Evolutionary conservation across 2,888 invertebrate species (phyloP).

Genomic region (Neuroscelio doddi): DNA sequence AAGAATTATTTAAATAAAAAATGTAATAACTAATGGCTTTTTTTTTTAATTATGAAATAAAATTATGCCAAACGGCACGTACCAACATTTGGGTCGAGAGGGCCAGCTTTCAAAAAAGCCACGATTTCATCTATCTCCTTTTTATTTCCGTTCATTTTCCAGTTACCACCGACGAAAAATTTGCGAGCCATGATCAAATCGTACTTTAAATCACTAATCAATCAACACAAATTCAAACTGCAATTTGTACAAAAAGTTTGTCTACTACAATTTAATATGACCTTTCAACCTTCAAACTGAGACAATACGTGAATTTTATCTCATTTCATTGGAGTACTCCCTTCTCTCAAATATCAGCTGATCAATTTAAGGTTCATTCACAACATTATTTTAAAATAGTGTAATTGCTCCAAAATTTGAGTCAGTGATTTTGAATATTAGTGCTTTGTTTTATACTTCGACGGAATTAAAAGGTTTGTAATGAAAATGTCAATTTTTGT

Average conservation of each 20-base stretch:
- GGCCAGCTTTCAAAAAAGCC: constrained; percentile 82
- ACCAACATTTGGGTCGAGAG: constrained; percentile 88
- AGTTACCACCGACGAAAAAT: constrained; percentile 99
- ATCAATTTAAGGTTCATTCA: background rate
- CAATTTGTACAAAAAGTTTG: background rate
- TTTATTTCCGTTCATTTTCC: constrained; percentile 99
- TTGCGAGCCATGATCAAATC: constrained; percentile 80
- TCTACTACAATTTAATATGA: constrained; percentile 5
- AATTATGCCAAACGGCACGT: constrained; percentile 51
- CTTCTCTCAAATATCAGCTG: background rate
- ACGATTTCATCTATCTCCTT: constrained; percentile 87
- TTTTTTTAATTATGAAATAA: too few relatives aligned
- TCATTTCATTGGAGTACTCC: too few relatives aligned
- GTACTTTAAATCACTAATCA: background rate
- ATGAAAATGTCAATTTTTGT: too few relatives aligned
- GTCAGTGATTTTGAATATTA: background rate
- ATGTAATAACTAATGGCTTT: too few relatives aligned
- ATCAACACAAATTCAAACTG: too few relatives aligned
- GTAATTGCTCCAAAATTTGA: background rate
- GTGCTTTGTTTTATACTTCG: background rate
- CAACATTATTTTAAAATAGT: background rate
- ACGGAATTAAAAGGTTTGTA: background rate
- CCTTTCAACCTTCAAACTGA: constrained; percentile 40
- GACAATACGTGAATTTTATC: too few relatives aligned
- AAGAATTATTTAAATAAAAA: too few relatives aligned